A percentile compares a stretch with the other conserved stretches of the same genome.
Conservation (phyloP, 2,113 vertebrate species). For the Corythornis cristatus region DNA sequence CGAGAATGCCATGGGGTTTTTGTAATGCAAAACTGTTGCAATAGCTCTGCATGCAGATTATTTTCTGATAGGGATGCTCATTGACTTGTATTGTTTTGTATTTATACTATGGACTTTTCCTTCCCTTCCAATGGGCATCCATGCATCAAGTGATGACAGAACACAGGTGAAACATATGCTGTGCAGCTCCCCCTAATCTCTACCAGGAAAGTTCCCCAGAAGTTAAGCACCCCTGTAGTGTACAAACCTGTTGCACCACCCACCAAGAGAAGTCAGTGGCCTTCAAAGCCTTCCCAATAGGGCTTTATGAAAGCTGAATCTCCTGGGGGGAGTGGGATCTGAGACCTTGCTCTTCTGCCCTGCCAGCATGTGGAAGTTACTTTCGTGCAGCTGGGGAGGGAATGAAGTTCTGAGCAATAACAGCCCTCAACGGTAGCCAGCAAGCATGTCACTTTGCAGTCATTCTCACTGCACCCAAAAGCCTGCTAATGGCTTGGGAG, state of each 20-base stretch:
- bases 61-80: slow-evolving; percentile 21
- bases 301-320: background rate
- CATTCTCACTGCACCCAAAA: background rate
- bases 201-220: background rate
- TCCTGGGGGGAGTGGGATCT: background rate
- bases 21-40: background rate
- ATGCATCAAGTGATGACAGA: background rate
- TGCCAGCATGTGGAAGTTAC: background rate
- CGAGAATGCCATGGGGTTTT: background rate
- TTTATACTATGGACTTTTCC: background rate
- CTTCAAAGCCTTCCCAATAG: background rate
- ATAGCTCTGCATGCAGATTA: background rate
- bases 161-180: background rate
- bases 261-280: background rate
- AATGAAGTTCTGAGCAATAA: background rate
- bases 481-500: background rate
- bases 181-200: background rate
- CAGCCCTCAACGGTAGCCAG: background rate
- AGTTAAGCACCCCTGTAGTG: background rate
- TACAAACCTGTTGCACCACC: background rate
- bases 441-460: background rate
- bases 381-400: background rate
- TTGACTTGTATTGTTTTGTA: background rate
- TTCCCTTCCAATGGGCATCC: background rate
- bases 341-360: background rate